Conservation (phyloP, 2,888 invertebrate genomes). For the Lasioglossum calceatum region DNA sequence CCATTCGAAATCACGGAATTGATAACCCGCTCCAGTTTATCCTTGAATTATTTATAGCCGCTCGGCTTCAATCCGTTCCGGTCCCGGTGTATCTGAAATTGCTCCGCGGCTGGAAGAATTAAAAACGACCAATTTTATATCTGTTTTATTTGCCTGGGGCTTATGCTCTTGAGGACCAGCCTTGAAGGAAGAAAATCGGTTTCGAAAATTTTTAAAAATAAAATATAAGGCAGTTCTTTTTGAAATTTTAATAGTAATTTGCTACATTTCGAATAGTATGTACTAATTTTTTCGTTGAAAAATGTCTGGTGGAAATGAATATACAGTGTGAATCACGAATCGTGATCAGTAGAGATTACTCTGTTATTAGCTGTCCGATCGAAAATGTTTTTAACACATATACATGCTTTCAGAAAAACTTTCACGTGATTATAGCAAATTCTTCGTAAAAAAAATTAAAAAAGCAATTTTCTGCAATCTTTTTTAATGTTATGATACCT, state of each 20-base stretch:
- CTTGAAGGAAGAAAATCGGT: neutral
- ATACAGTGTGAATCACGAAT: no score
- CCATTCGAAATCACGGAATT: conserved; percentile 1
- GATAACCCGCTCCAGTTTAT: neutral
- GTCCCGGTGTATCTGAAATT: neutral
- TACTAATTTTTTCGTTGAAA: neutral
- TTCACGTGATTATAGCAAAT: no score
- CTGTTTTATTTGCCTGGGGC: neutral
- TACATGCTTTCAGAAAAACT: no score
- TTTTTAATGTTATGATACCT: no score
- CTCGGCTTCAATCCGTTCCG: neutral
- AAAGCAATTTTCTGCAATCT: no score
- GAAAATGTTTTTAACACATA: no score
- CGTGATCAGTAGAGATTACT: no score
- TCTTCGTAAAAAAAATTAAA: no score
- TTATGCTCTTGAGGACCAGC: neutral
- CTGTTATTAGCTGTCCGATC: no score
- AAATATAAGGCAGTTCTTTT: neutral
- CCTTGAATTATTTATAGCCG: conserved; percentile 5
- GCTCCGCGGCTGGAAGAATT: neutral
- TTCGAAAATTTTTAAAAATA: neutral
- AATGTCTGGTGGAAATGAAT: neutral
- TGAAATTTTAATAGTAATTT: neutral
- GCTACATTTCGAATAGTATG: neutral
- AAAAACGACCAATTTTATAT: neutral